These are phyloP conservation scores for Ptilonorhynchus violaceus DNA, from an alignment of 2,113 vertebrate genomes.

Conservation along the genomic window DNA sequence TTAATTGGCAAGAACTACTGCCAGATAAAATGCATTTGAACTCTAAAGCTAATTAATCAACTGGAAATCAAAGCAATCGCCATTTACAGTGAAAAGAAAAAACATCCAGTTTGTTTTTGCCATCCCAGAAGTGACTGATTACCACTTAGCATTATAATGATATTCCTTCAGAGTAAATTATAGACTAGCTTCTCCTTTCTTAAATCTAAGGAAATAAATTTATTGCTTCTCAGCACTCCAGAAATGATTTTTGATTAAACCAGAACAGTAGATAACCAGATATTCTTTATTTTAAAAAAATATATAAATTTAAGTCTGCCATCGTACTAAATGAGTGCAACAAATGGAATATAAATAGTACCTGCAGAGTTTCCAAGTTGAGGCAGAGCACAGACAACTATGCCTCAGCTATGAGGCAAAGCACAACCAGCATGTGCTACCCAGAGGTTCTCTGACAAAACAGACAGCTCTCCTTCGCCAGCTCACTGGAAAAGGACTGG, in stretches of 20 bases:
- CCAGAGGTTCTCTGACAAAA: neutral
- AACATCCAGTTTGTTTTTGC: conserved; percentile 18
- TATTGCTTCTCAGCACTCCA: conserved; percentile 20
- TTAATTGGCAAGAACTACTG: neutral
- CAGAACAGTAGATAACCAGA: neutral
- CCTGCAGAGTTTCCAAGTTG: neutral
- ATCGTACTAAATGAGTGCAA: neutral
- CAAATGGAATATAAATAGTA: neutral
- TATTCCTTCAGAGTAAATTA: conserved; percentile 62
- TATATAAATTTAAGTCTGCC: neutral
- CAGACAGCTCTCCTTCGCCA: neutral
- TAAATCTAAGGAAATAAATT: conserved; percentile 15
- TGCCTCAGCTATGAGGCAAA: neutral
- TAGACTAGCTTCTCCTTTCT: conserved; percentile 7
- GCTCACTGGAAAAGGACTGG: neutral
- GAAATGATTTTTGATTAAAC: conserved; percentile 27
- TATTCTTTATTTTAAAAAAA: neutral
- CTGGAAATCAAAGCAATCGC: neutral
- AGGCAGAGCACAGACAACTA: neutral
- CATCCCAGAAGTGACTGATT: conserved; percentile 51
- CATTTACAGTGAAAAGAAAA: conserved; percentile 7
- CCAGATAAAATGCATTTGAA: conserved; percentile 7
- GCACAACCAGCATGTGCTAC: neutral
- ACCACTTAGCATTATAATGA: conserved; percentile 29
- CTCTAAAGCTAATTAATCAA: conserved; percentile 29